Evolutionary conservation across 2,797 vertebrate genomes (phyloP), one percentile per base, ranked within the genome.

Genomic region (Helicolenus hilgendorfi): DNA sequence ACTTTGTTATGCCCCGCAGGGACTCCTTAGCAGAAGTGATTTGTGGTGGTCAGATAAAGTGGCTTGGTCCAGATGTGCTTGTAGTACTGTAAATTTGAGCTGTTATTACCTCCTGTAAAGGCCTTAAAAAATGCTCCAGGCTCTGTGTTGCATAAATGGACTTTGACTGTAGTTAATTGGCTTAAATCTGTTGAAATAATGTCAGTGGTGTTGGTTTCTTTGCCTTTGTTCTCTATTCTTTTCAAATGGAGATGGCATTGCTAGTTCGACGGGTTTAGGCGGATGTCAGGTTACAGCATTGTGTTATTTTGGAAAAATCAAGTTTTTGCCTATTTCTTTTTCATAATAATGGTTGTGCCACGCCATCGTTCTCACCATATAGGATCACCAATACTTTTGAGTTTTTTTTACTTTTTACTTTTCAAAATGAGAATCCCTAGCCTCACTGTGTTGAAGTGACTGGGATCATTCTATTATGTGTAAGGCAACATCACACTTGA

Each of bases 51-150:
- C 24, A 36, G 41, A 29, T n/a, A 36, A 74, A 71, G 13, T 35
- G 71, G 69, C 63, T 33, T 1, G 5, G 14, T 86, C 84, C 90
- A 92, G 77, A 53, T 93, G 91, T 77, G 49, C 72, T 13, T 26
- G 68, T 70, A 72, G 31, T 91, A 41, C 14, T 41, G 38, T 15
- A 72, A 85, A 92, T 92, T 69, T 72, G 20, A 33, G 5, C 49
- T 60, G 14, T 29, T 87, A 87, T 69, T 38, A 64, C 7, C 64
- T 4, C 59, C 22, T 89, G 77, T 55, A 41, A 65, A 60, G 10
- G 11, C 11, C 9, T 70, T 59, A 65, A 36, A 71, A 63, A 5
- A 7, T 10, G 22, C 5, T 29, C 7, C 5, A 49, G 55, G 3
- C 45, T 11, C n/a, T 59, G 29, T 77, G 11, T 59, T 55, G 58